phyloP scores from a whole-genome alignment of 1,140 invertebrate species.

The Drosophila kikkawai region DNA sequence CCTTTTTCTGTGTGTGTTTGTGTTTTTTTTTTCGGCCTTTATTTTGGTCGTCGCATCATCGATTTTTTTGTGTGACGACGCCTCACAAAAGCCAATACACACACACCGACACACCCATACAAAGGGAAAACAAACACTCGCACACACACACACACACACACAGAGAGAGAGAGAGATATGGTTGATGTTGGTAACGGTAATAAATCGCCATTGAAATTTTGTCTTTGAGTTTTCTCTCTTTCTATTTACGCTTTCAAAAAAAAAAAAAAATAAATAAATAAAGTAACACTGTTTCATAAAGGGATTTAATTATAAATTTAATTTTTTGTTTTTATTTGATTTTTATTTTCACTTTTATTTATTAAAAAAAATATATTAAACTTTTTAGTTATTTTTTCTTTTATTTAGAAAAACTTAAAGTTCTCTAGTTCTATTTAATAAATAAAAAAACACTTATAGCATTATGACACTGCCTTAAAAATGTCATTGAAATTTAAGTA shows the following conservation, averaged over 20 bases:
- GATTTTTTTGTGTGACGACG: slow-evolving; percentile 54
- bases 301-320: neutral
- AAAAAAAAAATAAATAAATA: neutral
- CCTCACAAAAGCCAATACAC: slow-evolving; percentile 13
- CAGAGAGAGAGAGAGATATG: slow-evolving; percentile 9
- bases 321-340: neutral
- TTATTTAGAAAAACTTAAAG: no score
- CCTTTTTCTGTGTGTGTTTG: neutral
- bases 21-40: slow-evolving; percentile 57
- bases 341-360: neutral
- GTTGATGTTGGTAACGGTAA: slow-evolving; percentile 68
- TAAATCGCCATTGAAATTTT: slow-evolving; percentile 78
- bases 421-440: neutral
- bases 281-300: neutral
- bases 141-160: slow-evolving; percentile 8
- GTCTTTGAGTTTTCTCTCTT: slow-evolving; percentile 11
- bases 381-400: no score
- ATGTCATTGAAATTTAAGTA: no score
- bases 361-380: no score
- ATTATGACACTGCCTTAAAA: no score
- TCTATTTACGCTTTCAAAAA: neutral
- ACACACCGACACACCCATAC: slow-evolving; percentile 12
- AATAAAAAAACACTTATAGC: neutral
- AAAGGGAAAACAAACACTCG: slow-evolving; percentile 4
- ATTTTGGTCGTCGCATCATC: slow-evolving; percentile 74